Conservation (phyloP, 2,888 invertebrate species). For the Pyrrhosoma nymphula region DNA sequence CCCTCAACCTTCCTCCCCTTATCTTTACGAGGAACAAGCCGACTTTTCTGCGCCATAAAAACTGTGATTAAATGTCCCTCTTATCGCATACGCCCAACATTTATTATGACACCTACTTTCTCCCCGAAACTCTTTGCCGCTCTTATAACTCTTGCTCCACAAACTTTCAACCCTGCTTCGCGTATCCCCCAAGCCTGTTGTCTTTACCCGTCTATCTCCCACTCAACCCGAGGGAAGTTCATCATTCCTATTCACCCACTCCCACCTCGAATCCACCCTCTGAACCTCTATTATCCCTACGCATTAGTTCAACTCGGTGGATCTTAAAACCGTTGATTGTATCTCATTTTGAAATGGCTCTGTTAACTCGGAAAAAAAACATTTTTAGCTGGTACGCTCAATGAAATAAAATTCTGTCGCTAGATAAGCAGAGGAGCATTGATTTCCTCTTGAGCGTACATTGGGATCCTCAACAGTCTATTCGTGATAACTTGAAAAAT, state of each 20-base stretch:
- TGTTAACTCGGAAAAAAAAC: not conserved
- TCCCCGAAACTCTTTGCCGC: not conserved
- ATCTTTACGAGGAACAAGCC: constrained; percentile 16
- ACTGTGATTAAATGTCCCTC: constrained; percentile 50
- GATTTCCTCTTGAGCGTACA: not conserved
- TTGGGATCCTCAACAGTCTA: no score
- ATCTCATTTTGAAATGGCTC: not conserved
- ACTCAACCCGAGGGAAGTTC: not conserved
- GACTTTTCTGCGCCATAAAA: constrained; percentile 48
- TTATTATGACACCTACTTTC: not conserved
- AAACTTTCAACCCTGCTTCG: not conserved
- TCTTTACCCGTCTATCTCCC: not conserved
- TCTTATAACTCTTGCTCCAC: not conserved
- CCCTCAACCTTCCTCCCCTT: not conserved
- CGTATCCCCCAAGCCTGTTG: not conserved
- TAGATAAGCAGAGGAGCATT: not conserved
- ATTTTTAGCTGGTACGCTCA: no score
- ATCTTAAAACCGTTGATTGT: not conserved
- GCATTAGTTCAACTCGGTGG: not conserved
- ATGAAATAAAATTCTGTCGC: not conserved
- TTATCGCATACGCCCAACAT: constrained; percentile 31
- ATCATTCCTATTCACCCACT: not conserved
- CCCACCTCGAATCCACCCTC: not conserved
- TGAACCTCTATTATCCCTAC: not conserved
- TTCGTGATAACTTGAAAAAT: no score